Base-by-base conservation (phyloP, 1,140 invertebrate genomes). In the Drosophila auraria region DNA sequence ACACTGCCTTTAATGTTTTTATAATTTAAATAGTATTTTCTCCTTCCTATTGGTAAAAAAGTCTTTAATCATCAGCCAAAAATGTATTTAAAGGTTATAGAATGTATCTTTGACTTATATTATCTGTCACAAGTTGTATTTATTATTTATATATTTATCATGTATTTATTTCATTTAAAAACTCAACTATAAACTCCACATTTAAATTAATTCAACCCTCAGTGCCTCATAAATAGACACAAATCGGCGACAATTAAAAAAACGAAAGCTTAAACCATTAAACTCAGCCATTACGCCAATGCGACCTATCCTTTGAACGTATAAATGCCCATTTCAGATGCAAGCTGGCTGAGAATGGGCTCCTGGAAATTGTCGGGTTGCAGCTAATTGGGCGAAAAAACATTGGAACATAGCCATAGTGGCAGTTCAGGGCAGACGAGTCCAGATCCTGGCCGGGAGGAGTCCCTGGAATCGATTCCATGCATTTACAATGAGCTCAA, bases 401-500 rank as follows among this genome's bases (percentile, higher is more conserved):
- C 58, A 49, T 62, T 38, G 33, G 59, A 20, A 23, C 40, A 63
- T n/a, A 30, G 27, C 5, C 27, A n/a, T n/a, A 30, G 27, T 40
- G 45, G 23, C 58, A 49, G 42, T 5, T 12, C 25, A 9, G 40
- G n/a, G 40, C 44, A 36, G 57, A 15, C 42, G 27, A 66, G n/a
- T 15, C 30, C 30, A 8, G 30, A 17, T 27, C 17, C 9, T 54
- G 15, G 49, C 20, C 30, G 30, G n/a, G 23, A 23, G n/a, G 25
- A 23, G 38, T 15, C 27, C 23, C 33, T 50, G 45, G 50, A 49
- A 76, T 76, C 73, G 72, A 75, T 76, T 75, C 45, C 73, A 47
- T 58, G 73, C 73, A 76, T 76, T 76, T 66, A 76, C 60, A 76
- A 76, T 76, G 72, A 58, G 71, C 70, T 54, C 33, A 49, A 25